A percentile compares a stretch with the other conserved stretches of the same genome.
Conservation (phyloP, 2,113 vertebrate genomes). For the Centropus unirufus region DNA sequence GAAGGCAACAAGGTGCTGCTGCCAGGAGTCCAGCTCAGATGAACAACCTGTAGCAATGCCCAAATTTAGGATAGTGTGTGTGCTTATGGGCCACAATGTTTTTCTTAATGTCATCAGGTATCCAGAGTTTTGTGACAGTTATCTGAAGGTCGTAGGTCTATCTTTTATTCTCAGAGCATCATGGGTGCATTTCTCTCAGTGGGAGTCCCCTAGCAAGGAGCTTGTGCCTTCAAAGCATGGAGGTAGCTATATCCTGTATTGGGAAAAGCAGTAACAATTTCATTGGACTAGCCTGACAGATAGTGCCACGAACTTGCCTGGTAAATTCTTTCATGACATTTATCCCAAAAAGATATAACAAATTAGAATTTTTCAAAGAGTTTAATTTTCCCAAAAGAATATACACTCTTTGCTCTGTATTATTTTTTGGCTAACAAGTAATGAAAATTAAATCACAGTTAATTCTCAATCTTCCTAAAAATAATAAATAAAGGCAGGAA, state of each 20-base stretch:
- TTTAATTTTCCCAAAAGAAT: background rate
- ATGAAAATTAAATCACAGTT: background rate
- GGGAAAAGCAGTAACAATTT: background rate
- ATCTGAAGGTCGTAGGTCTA: background rate
- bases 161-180: background rate
- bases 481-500: background rate
- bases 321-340: background rate
- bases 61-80: background rate
- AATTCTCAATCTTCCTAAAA: background rate
- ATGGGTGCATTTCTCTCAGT: background rate
- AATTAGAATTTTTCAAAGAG: background rate
- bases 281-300: background rate
- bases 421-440: background rate
- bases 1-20: background rate
- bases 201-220: background rate
- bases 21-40: background rate
- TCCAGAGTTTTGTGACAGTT: background rate
- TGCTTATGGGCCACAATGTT: background rate
- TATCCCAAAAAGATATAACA: background rate
- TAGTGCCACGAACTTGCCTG: background rate
- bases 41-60: background rate
- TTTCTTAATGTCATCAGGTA: fast-evolving
- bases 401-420: background rate
- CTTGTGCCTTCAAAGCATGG: background rate
- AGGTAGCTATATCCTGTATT: background rate